phyloP scores from a whole-genome alignment of 2,888 invertebrate genomes.

The Volucella inanis region DNA sequence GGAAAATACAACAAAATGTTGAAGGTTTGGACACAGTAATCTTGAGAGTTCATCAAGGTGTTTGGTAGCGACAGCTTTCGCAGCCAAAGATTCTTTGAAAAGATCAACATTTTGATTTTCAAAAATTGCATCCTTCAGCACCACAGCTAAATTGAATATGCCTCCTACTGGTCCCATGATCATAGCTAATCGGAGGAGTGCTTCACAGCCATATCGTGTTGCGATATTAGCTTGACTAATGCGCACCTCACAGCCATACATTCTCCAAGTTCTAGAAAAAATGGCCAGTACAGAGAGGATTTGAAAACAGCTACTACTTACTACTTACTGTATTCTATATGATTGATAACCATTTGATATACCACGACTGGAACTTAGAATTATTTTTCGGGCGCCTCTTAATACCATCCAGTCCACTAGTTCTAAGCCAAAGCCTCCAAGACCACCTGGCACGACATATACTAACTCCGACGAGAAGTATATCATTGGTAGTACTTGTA shows the following conservation, averaged over 20 bases:
- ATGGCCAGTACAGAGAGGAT: neutral
- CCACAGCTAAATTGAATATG: constrained; percentile 95
- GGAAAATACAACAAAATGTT: constrained; percentile 94
- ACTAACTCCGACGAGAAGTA: constrained; percentile 79
- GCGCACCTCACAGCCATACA: constrained; percentile 87
- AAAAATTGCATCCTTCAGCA: constrained; percentile 89
- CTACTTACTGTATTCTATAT: constrained; percentile 87
- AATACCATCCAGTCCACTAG: constrained; percentile 93
- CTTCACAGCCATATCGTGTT: constrained; percentile 87
- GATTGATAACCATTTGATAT: constrained; percentile 92
- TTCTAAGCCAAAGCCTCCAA: constrained; percentile 97
- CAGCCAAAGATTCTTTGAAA: constrained; percentile 87
- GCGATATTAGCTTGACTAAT: constrained; percentile 89
- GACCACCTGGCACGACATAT: constrained; percentile 89
- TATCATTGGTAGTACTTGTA: constrained; percentile 78
- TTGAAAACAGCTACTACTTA: neutral
- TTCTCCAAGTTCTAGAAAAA: constrained; percentile 86
- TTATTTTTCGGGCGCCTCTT: constrained; percentile 90
- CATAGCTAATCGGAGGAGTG: constrained; percentile 87
- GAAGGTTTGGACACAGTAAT: constrained; percentile 84
- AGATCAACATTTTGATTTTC: constrained; percentile 89
- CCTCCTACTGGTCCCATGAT: constrained; percentile 90
- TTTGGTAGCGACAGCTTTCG: constrained; percentile 91
- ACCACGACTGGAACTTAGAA: constrained; percentile 92
- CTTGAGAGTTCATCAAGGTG: constrained; percentile 89